Conservation (phyloP, 1,140 invertebrate genomes). For the Mya arenaria region DNA sequence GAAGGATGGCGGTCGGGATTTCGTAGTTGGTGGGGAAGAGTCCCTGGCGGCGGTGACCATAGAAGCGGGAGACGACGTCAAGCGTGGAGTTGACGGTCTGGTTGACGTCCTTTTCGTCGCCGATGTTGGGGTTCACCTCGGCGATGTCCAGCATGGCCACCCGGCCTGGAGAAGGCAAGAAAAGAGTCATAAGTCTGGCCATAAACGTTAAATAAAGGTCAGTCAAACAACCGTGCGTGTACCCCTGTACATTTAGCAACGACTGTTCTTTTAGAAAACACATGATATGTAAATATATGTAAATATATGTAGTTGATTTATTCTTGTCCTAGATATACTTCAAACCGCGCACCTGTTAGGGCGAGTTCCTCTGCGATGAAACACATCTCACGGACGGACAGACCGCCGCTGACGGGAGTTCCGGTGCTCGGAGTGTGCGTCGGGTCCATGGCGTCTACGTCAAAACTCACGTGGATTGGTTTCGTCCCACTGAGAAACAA, state of each 20-base stretch:
- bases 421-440: constrained; percentile 93
- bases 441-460: constrained; percentile 94
- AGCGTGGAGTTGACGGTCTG: constrained; percentile 66
- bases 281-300: neutral
- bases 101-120: constrained; percentile 62
- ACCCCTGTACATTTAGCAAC: no score
- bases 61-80: constrained; percentile 67
- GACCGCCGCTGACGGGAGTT: constrained; percentile 90
- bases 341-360: constrained; percentile 84
- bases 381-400: constrained; percentile 92
- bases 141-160: constrained; percentile 92
- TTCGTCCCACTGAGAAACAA: constrained; percentile 85
- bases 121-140: constrained; percentile 90
- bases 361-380: constrained; percentile 90
- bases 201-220: neutral
- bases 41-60: constrained; percentile 68
- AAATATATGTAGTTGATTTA: no score
- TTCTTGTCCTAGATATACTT: neutral
- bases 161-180: constrained; percentile 76
- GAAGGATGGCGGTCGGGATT: constrained; percentile 44
- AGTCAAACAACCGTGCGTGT: neutral
- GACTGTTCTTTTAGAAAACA: no score
- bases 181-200: no score
- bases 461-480: constrained; percentile 95
- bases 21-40: constrained; percentile 60